A percentile compares a stretch with the other conserved stretches of the same genome.
Evolutionary conservation across 2,888 invertebrate genomes (phyloP).

Genomic region (Noctua janthina): DNA sequence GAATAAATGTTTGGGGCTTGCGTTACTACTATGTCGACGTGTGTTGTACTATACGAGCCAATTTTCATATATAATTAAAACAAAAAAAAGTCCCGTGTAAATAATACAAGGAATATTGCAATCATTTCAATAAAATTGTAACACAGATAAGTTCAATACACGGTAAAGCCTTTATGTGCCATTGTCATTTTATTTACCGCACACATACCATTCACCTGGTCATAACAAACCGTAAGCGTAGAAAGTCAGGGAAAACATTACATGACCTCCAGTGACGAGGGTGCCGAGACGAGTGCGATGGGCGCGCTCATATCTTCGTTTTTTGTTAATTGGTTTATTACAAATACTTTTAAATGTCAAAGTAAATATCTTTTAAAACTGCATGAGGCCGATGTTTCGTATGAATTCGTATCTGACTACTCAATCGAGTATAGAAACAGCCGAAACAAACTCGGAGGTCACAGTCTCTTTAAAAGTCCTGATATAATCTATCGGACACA

Average conservation of each 20-base stretch:
- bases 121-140: constrained; percentile 65
- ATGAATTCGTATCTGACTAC: too few species aligned
- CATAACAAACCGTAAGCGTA: background rate
- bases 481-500: too few species aligned
- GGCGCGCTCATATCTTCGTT: background rate
- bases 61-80: constrained; percentile 37
- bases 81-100: constrained; percentile 57
- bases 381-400: too few species aligned
- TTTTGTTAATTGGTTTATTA: too few species aligned
- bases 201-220: background rate
- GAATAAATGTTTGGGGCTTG: background rate
- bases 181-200: constrained; percentile 50
- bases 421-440: too few species aligned
- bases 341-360: too few species aligned
- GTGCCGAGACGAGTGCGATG: background rate
- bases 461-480: too few species aligned
- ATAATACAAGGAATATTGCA: constrained; percentile 53
- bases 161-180: constrained; percentile 49
- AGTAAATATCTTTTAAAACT: too few species aligned
- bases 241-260: background rate
- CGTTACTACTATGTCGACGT: background rate
- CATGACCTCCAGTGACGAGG: background rate
- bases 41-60: constrained; percentile 49
- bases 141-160: constrained; percentile 67
- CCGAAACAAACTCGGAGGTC: too few species aligned